Evolutionary conservation across 2,113 vertebrate species (phyloP).

Genomic region (Nettapus auritus): DNA sequence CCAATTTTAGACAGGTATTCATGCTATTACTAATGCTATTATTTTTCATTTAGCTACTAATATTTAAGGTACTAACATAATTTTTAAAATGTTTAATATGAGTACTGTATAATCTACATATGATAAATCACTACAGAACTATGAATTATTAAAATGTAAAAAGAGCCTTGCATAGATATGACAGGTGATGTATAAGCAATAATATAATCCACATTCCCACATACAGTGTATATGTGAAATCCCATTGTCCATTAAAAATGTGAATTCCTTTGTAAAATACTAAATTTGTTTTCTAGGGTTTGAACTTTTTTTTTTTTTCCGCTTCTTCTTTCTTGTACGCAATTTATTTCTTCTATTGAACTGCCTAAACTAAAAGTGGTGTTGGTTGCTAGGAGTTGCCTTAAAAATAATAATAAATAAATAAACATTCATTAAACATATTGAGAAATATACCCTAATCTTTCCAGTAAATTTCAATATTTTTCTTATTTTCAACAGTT

Average conservation of each 20-base stretch:
- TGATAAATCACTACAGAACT: neutral
- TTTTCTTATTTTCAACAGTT: neutral
- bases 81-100: rapidly evolving
- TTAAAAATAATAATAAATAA: neutral
- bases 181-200: neutral
- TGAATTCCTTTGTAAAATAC: neutral
- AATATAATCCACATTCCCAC: neutral
- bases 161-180: neutral
- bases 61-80: neutral
- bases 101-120: neutral
- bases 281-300: neutral
- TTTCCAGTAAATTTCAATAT: neutral
- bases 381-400: neutral
- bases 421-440: neutral
- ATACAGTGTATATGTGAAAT: neutral
- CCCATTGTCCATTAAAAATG: neutral
- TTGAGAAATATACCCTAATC: neutral
- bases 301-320: neutral
- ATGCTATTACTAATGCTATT: neutral
- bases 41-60: neutral
- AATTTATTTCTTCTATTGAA: neutral
- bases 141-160: neutral
- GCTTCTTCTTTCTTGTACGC: neutral
- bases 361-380: neutral
- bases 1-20: neutral